A percentile compares a stretch with the other conserved stretches of the same genome.
phyloP scores from a whole-genome alignment of 2,888 invertebrate species.

The Zonitis immaculata region DNA sequence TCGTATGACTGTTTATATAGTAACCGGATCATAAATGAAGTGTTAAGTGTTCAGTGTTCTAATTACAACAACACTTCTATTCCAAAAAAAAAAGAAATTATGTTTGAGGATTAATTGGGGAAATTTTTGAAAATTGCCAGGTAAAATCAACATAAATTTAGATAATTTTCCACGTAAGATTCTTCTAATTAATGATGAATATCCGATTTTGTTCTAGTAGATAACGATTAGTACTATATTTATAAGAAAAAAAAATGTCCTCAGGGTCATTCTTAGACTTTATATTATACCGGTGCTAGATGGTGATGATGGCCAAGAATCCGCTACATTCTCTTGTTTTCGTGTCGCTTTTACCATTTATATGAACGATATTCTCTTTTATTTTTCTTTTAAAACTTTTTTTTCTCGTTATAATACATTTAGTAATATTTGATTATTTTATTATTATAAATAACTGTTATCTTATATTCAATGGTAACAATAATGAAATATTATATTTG shows the following conservation, averaged over 20 bases:
- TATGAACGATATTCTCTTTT: background rate
- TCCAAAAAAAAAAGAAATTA: background rate
- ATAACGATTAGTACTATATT: too few relatives aligned
- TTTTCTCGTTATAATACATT: constrained; percentile 6
- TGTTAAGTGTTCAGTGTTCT: constrained; percentile 15
- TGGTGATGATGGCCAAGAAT: constrained; percentile 12
- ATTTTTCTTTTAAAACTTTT: constrained; percentile 9
- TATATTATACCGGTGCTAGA: constrained; percentile 5
- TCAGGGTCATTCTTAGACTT: constrained; percentile 15
- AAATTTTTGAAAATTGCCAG: background rate
- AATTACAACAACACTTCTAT: background rate
- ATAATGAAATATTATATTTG: background rate
- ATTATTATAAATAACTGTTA: background rate
- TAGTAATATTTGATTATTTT: constrained; percentile 23
- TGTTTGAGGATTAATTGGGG: background rate
- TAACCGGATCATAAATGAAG: constrained; percentile 20
- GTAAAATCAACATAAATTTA: background rate
- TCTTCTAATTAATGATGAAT: too few relatives aligned
- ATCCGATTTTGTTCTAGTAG: too few relatives aligned
- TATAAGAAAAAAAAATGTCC: too few relatives aligned
- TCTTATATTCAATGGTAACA: background rate
- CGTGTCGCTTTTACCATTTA: background rate
- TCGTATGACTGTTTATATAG: constrained; percentile 9
- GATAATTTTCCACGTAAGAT: background rate
- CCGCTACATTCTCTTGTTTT: constrained; percentile 14